phyloP scores from a whole-genome alignment of 2,888 invertebrate species.

The Cryptophagus acutangulus region DNA sequence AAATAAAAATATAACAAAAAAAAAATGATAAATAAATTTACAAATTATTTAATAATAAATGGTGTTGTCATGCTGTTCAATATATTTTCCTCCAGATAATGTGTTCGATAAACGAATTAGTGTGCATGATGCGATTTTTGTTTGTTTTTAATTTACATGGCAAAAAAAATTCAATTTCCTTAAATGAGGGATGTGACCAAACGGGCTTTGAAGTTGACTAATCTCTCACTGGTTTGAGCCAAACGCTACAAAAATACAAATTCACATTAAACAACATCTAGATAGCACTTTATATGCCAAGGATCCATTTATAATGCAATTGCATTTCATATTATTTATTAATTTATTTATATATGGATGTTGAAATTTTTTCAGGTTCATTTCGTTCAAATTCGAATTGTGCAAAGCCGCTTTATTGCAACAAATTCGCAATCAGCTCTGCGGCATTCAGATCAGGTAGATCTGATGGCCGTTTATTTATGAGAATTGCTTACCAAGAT shows the following conservation, averaged over 20 bases:
- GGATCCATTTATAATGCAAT: conserved; percentile 3
- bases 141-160: no score
- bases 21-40: conserved; percentile 35
- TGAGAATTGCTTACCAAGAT: conserved; percentile 62
- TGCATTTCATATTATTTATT: not conserved
- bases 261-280: not conserved
- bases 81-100: no score
- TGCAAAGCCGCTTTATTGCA: conserved; percentile 1
- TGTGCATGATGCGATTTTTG: no score
- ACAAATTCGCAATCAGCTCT: not conserved
- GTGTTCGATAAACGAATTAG: no score
- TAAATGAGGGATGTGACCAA: conserved; percentile 86
- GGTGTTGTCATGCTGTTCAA: not conserved
- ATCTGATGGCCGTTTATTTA: not conserved
- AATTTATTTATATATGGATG: no score
- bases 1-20: conserved; percentile 32
- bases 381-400: not conserved
- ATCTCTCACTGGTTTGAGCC: conserved; percentile 84
- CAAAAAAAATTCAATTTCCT: conserved; percentile 33
- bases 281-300: conserved; percentile 1
- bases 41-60: conserved; percentile 9
- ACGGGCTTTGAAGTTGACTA: conserved; percentile 91
- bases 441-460: not conserved
- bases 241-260: conserved; percentile 56
- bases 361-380: not conserved